phyloP scores from a whole-genome alignment of 2,888 invertebrate species.

The Pimpla rufipes region DNA sequence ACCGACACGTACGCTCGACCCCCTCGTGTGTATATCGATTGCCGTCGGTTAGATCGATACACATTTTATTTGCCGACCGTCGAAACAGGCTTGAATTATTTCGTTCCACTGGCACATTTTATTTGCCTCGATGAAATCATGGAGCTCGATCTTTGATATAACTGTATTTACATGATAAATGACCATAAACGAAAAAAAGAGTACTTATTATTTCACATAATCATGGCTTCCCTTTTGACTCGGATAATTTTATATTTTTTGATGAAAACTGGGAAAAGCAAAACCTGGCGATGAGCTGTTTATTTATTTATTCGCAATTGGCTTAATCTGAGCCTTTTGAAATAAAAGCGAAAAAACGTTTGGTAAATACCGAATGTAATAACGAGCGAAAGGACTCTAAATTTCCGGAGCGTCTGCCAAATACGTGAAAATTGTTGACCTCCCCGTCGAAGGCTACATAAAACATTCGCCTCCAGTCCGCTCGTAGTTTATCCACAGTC shows the following conservation, averaged over 20 bases:
- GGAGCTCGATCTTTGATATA: background rate
- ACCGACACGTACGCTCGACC: slow-evolving; percentile 29
- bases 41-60: slow-evolving; percentile 7
- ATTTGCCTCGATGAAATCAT: background rate
- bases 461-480: slow-evolving; percentile 36
- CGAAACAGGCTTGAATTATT: slow-evolving; percentile 3
- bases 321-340: background rate
- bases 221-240: too few species aligned
- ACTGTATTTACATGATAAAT: background rate
- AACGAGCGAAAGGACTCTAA: too few species aligned
- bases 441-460: slow-evolving; percentile 28
- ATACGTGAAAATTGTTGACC: slow-evolving; percentile 36
- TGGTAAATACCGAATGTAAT: background rate
- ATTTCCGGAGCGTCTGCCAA: background rate
- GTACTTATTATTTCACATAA: too few species aligned
- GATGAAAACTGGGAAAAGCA: too few species aligned
- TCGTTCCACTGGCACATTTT: background rate
- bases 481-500: slow-evolving; percentile 16
- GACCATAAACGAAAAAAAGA: too few species aligned
- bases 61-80: background rate
- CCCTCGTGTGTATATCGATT: slow-evolving; percentile 39
- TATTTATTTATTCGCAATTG: slow-evolving; percentile 1
- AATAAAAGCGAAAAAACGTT: background rate
- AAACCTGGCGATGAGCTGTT: too few species aligned
- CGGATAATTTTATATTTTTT: too few species aligned